phyloP scores from a whole-genome alignment of 2,888 invertebrate genomes.

The Cataglyphis altisquamis region DNA sequence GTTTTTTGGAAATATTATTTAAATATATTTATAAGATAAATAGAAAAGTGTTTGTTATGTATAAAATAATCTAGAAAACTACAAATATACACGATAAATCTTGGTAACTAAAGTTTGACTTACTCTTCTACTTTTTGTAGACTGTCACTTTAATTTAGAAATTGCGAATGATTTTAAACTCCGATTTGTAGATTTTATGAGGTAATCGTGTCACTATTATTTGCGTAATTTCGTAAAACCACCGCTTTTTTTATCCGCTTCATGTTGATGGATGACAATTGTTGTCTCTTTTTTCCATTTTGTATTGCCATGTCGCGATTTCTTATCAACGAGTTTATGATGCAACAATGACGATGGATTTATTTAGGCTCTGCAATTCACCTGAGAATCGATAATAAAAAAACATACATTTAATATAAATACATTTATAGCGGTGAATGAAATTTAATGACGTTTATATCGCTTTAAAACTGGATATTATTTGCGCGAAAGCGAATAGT shows the following conservation, averaged over 20 bases:
- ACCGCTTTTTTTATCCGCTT: conserved; percentile 32
- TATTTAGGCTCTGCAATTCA: conserved; percentile 19
- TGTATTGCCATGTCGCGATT: conserved; percentile 20
- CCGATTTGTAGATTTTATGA: conserved; percentile 31
- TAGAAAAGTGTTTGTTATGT: neutral
- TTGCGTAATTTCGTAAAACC: conserved; percentile 42
- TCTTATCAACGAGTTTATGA: conserved; percentile 36
- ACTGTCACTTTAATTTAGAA: neutral
- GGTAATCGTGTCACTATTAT: conserved; percentile 28
- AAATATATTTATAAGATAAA: no score
- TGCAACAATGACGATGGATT: conserved; percentile 18
- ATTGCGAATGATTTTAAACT: conserved; percentile 27
- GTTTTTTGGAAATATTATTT: no score
- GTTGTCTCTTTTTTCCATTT: conserved; percentile 28
- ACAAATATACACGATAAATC: neutral
- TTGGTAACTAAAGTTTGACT: conserved; percentile 25
- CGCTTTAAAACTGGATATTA: conserved; percentile 5
- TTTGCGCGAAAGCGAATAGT: neutral
- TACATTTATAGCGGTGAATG: conserved; percentile 21
- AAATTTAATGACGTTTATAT: conserved; percentile 14
- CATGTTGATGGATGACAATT: conserved; percentile 9
- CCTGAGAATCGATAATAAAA: conserved; percentile 42
- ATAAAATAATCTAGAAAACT: neutral
- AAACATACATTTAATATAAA: conserved; percentile 33
- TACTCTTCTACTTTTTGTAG: neutral